Evolutionary conservation across 2,113 vertebrate genomes (phyloP).

Genomic region (Ceyx cyanopectus): DNA sequence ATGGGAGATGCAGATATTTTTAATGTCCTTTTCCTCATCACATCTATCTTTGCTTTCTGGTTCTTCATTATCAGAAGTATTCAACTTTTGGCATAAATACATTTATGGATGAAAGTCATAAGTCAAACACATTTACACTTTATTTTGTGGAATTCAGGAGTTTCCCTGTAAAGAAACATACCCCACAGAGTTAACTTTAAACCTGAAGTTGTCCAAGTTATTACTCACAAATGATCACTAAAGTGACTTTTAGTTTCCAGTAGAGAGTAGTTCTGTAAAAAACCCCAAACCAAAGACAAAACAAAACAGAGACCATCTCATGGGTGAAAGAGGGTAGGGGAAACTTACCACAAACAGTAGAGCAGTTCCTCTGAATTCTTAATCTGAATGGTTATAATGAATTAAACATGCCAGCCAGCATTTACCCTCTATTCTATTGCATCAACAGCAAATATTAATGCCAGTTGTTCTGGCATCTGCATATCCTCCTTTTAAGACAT

Average conservation of each 20-base stretch:
- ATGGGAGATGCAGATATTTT: background rate
- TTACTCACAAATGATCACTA: background rate
- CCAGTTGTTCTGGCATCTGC: background rate
- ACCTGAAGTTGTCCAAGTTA: background rate
- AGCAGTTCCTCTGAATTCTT: background rate
- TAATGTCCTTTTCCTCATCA: background rate
- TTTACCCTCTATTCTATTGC: background rate
- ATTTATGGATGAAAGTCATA: background rate
- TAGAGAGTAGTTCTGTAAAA: background rate
- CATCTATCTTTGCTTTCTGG: background rate
- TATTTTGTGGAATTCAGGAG: background rate
- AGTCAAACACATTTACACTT: background rate
- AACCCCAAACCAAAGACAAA: background rate
- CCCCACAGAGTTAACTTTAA: background rate
- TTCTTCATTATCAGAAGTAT: background rate
- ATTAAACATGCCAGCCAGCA: background rate
- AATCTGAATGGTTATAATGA: background rate
- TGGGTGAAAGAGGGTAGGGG: background rate
- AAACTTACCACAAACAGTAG: background rate
- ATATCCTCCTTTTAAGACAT: slow-evolving; percentile 41
- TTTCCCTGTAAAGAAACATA: background rate
- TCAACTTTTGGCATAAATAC: background rate
- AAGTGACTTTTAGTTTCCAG: background rate
- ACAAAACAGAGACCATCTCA: background rate
- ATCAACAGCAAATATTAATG: slow-evolving; percentile 1